Base-by-base conservation (phyloP, 2,797 vertebrate genomes). In the Champsocephalus esox region DNA sequence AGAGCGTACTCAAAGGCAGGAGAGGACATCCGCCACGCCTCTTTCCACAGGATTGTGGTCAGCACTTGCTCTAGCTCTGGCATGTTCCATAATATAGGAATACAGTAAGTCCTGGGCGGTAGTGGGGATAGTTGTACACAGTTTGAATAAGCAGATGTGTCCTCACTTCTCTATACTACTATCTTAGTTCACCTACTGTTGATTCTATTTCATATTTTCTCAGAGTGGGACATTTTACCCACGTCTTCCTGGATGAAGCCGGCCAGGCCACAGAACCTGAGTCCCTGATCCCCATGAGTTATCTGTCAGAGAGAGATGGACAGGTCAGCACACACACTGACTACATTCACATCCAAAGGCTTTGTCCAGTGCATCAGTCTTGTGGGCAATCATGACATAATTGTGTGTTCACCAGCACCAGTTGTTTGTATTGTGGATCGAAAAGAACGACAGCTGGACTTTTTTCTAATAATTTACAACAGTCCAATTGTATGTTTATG, bases 251-350 rank as follows among this genome's bases (percentile, higher is more conserved):
- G 92, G 98, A 99, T 79, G 98, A 99, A 84, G 96, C 98, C 0
- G 98, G 97, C 9, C 98, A 99, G 91, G 98, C 97, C 44, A 99
- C 93, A 48, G 98, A 99, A 85, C 98, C 98, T 0, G 98, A 99
- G 85, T 94, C 95, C 79, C 91, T 99, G 45, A 99, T 99, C 70
- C 97, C 98, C 5, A 63, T 99, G 61, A 95, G 96, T 9, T 76
- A 98, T 56, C 55, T 98, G 38, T 99, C 97, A 0, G 97, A 97
- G 80, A 77, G 69, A 68, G 94, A 91, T 10, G 97, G 97, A 69
- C 97, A 99, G 97, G 98, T 99, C 71, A 43, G 86, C 65, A 62
- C 21, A 21, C 3, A 7, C 17, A 34, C n/a, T 44, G 17, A 58
- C 54, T 54, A 32, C 7, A 60, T 7, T 45, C 7, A 38, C 8